Evolutionary conservation across 2,888 invertebrate species (phyloP), one percentile per base, ranked within the genome.

Genomic region (Parelbella ahira): DNA sequence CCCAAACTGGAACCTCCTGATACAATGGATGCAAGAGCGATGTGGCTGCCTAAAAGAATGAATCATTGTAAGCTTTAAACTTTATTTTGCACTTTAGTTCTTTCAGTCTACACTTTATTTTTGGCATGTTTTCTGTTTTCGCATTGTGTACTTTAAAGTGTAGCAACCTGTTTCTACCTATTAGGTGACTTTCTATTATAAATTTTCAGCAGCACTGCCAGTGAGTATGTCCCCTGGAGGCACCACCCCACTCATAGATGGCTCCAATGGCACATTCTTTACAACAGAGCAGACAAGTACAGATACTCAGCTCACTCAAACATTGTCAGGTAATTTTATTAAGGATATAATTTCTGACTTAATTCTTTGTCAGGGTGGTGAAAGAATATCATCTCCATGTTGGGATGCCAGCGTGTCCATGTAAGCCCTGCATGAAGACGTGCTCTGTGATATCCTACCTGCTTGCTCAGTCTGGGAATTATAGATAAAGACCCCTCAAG

Each of bases 41-140:
- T 90, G 80, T 91, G 91, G 91, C 86, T 91, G 73, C 91, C 91
- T 51, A 89, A 90, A 72, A 76, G 89, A 84, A 90, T 91, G 86
- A 89, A 89, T 64, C 90, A 90, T 89, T 87, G 91, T 91, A 91
- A 91, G 91, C 89, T 87, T 68, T 43, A 64, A 66, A 47, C 63
- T 65, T 67, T 62, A 56, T 59, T 61, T 64, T 58, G 60, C 59
- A 63, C 56, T 39, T 44, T 36, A 29, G 42, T 51, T 54, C 51
- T 46, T 44, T 50, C 33, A 41, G 33, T 50, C 43, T 47, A 53
- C 47, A 53, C 47, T 20, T 60, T 48, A 23, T 56, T 56, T 52
- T 48, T 32, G 48, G 24, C 42, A 45, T 54, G 28, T 53, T 53
- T 38, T n/a, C n/a, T 50, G 37, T 7, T 20, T 11, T 9, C 13